These are phyloP conservation scores for Aproaerema taeniolella DNA, from an alignment of 2,888 invertebrate species.

Conservation along the genomic window DNA sequence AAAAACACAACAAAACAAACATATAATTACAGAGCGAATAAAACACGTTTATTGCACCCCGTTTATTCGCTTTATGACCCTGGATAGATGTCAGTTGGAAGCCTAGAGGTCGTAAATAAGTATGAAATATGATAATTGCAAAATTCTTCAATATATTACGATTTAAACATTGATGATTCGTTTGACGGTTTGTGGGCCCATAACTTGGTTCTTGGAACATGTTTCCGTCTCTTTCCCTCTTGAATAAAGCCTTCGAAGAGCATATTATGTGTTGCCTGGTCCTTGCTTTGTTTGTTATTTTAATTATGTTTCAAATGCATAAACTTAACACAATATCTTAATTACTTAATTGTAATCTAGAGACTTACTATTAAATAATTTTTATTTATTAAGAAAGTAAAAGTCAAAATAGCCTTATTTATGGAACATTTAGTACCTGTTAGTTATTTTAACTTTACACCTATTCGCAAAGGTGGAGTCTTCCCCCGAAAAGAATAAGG, in stretches of 20 bases:
- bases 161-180: constrained; percentile 75
- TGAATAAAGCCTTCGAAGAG: constrained; percentile 32
- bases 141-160: constrained; percentile 77
- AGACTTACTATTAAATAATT: too few species aligned
- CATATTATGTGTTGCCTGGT: constrained; percentile 38
- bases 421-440: too few species aligned
- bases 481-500: too few species aligned
- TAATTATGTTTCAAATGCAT: constrained; percentile 26
- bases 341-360: neutral
- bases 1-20: constrained; percentile 49
- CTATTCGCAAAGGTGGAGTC: too few species aligned
- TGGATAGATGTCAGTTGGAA: constrained; percentile 64
- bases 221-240: constrained; percentile 18
- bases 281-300: constrained; percentile 39
- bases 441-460: too few species aligned
- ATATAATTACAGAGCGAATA: constrained; percentile 66
- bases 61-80: constrained; percentile 67
- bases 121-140: constrained; percentile 77
- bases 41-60: constrained; percentile 60
- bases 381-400: too few species aligned
- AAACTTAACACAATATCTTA: neutral
- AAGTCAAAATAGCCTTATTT: too few species aligned
- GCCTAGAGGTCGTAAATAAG: constrained; percentile 75
- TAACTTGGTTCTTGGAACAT: constrained; percentile 68
- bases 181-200: constrained; percentile 70